Evolutionary conservation across 2,113 vertebrate genomes (phyloP).

Genomic region (Cathartes aura): DNA sequence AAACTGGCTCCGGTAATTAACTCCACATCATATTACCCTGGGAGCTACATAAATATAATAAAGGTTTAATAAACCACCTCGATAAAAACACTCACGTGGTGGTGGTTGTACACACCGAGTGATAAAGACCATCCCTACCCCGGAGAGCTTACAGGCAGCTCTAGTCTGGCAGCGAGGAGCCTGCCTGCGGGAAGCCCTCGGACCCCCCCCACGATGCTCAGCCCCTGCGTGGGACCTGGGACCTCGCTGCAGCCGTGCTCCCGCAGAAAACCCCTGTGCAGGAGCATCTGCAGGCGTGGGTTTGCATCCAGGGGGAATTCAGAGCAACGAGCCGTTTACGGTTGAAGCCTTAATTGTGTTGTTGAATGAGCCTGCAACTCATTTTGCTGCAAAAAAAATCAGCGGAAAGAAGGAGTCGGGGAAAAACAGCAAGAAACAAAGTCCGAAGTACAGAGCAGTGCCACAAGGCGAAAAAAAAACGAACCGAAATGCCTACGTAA

Average conservation of each 20-base stretch:
- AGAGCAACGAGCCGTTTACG: rapidly evolving
- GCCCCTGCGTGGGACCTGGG: rapidly evolving
- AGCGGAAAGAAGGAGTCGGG: rapidly evolving
- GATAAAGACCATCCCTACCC: not conserved
- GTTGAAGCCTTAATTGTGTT: rapidly evolving
- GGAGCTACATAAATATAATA: not conserved
- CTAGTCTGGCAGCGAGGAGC: not conserved
- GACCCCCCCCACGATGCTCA: not conserved
- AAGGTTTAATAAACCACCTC: not conserved
- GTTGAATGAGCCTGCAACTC: not conserved
- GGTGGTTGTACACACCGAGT: not conserved
- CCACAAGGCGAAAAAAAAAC: not conserved
- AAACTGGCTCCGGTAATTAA: not conserved
- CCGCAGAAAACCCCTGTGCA: not conserved
- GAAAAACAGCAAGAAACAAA: not conserved
- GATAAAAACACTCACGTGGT: not conserved
- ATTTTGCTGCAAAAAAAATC: not conserved
- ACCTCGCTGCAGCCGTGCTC: no score
- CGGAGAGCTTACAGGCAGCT: not conserved
- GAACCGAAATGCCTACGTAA: not conserved
- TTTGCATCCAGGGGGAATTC: not conserved
- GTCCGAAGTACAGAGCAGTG: not conserved
- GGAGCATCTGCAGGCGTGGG: not conserved
- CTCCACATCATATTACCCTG: not conserved
- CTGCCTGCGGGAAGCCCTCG: not conserved